Base-by-base conservation (phyloP, 2,113 vertebrate genomes). In the Erythrocercus mccallii region DNA sequence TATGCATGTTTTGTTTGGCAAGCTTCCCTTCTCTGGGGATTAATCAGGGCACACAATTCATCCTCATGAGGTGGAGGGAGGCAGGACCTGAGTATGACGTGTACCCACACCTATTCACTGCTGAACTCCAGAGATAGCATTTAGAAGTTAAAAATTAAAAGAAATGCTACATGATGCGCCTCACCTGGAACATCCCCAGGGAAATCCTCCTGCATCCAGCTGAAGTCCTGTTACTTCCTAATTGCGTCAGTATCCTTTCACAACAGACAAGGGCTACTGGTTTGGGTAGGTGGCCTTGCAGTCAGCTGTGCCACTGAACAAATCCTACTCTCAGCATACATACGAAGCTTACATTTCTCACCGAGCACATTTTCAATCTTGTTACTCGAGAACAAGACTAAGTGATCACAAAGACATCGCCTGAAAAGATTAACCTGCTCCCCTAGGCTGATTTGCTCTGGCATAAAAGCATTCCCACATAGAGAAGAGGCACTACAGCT, bases 131-230 rank as follows among this genome's bases (percentile, higher is more conserved):
- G 38, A 64, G 13, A 44, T 31, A 57, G 38, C 18, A 60, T 3
- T 70, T 21, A 22, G 6, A 60, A 91, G 48, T 30, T 57, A 81
- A 84, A 90, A 62, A 58, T 5, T 3, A 90, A 83, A 38, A 62
- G 10, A 58, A 93, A 62, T 0, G 0, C 15, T 53, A 22, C 15
- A 24, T 9, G 27, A 79, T 37, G 19, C 1, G 2, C 21, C 58
- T 78, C 35, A 30, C 51, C 65, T 80, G 47, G 73, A 77, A 65
- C 28, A 77, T 12, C 18, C 12, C 64, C 51, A 51, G 28, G 11
- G 73, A 94, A 86, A 74, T 19, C 37, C 62, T 69, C 12, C 0
- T 65, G 62, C 48, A 64, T 50, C 11, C 82, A 53, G 30, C 11
- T 72, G 2, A 76, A 58, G 20, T 38, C 50, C 17, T 27, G 17